Evolutionary conservation across 2,888 invertebrate genomes (phyloP), one percentile per base, ranked within the genome.

Genomic region (Seira musarum): DNA sequence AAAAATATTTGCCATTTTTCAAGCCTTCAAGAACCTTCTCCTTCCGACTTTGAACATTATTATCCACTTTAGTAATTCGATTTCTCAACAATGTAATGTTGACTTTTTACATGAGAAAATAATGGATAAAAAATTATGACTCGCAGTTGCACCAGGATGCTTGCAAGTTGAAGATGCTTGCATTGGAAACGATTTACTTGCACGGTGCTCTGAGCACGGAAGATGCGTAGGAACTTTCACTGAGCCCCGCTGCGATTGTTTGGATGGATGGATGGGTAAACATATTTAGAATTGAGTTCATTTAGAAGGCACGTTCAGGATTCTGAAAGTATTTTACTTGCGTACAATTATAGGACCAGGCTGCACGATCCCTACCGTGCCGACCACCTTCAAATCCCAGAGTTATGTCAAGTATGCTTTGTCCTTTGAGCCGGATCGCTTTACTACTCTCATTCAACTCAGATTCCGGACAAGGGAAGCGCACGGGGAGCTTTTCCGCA

Each of bases 321-420:
- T 49, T 15, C 15, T 49, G 15, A 13, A 15, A 49, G 15, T n/a
- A n/a, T n/a, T n/a, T n/a, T n/a, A n/a, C 64, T 15, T 64, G 22
- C 15, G n/a, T 64, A 85, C 17, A n/a, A n/a, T n/a, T n/a, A 95
- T 95, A 0, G 98, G 98, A 6, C 95, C 95, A 0, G 93, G 94
- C 0, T 96, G 96, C 88, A 93, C 94, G 87, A 92, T 94, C 63
- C 93, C 94, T 69, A 97, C 96, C 0, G 94, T 94, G 65, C 96
- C 96, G 0, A 95, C 96, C 0, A 97, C 97, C 82, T 97, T 98
- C 89, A 94, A 96, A 88, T 93, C 94, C 0, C 95, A 96, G 89
- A 97, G 97, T 85, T 98, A 97, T 89, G 96, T 98, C n/a, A 97
- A 97, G 89, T 98, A 98, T 89, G 96, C 97, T 1, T 90, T 98